Evolutionary conservation across 2,888 invertebrate genomes (phyloP).

Genomic region (Idaea straminata): DNA sequence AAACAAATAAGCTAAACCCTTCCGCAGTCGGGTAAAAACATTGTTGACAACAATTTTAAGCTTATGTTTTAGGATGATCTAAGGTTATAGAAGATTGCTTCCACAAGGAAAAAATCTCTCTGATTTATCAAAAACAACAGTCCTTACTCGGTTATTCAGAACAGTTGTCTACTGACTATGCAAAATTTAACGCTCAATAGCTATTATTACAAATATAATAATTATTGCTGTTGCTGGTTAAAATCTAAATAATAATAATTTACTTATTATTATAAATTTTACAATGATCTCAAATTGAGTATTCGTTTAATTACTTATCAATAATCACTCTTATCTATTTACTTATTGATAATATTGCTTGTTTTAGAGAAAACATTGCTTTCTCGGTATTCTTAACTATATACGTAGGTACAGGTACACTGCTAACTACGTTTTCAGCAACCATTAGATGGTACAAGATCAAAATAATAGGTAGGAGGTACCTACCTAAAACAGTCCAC

Average conservation of each 20-base stretch:
- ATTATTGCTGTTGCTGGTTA: conserved; percentile 78
- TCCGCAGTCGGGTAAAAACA: conserved; percentile 16
- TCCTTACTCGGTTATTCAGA: conserved; percentile 71
- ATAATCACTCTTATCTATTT: conserved; percentile 62
- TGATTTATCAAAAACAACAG: conserved; percentile 71
- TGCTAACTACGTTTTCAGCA: conserved; percentile 36
- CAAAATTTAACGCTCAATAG: conserved; percentile 79
- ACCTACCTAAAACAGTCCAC: conserved; percentile 13
- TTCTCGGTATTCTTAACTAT: conserved; percentile 68
- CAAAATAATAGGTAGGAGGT: neutral
- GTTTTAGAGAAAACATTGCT: conserved; percentile 68
- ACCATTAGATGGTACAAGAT: conserved; percentile 66
- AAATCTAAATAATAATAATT: conserved; percentile 37
- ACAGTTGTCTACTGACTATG: conserved; percentile 68
- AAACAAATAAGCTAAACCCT: conserved; percentile 35
- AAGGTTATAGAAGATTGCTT: conserved; percentile 24
- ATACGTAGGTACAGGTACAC: conserved; percentile 49
- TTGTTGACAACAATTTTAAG: conserved; percentile 21
- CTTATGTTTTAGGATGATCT: conserved; percentile 31
- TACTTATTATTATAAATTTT: conserved; percentile 60
- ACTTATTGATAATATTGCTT: conserved; percentile 76
- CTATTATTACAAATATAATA: conserved; percentile 79
- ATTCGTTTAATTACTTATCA: conserved; percentile 66
- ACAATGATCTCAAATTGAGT: conserved; percentile 76
- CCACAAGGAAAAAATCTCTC: conserved; percentile 62